Base-by-base conservation (phyloP, 2,888 invertebrate genomes). In the Lysandra bellargus region DNA sequence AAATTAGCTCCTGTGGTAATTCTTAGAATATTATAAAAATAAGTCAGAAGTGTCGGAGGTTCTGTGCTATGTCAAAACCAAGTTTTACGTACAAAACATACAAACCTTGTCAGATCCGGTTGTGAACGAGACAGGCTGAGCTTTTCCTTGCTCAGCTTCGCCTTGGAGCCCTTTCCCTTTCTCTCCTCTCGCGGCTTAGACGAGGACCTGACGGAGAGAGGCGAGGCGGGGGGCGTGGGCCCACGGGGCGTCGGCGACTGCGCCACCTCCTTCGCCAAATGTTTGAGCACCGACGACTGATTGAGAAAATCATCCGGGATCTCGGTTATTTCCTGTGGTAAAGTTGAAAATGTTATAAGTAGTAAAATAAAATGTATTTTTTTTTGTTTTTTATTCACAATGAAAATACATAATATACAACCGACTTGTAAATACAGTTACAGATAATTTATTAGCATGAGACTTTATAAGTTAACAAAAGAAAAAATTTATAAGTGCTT, bases 251-350 rank as follows among this genome's bases (percentile, higher is more conserved):
- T 87, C 1, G 94, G 94, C 4, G 93, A 92, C 84, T 91, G 91
- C 0, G 93, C 92, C 80, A 97, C 97, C 91, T 98, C 97, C 91
- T 97, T 97, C 30, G 98, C 97, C 81, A 98, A 94, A 90, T 98
- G 98, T 89, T 98, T 98, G 84, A 98, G 90, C 44, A 98, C 97
- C 82, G 97, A 97, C 2, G 97, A 97, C 86, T 98, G 97, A 89
- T 96, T 97, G 23, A 98, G 94, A 86, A 97, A 98, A 91, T 98
- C 97, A 86, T 97, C 97, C 0, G 98, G 97, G 86, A 98, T 97
- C 89, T 97, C 97, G 0, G 97, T 97, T 85, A 98, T 97, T 93
- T 97, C 97, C 91, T 96, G 95, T 69, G 6, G 60, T 33, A 73
- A 61, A 30, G 40, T 30, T 69, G 44, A 23, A 61, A 61, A n/a